Percentiles rank a stretch among this genome's conserved stretches.
Evolutionary conservation across 2,797 vertebrate genomes (phyloP).

Genomic region (Peromyscus eremicus): DNA sequence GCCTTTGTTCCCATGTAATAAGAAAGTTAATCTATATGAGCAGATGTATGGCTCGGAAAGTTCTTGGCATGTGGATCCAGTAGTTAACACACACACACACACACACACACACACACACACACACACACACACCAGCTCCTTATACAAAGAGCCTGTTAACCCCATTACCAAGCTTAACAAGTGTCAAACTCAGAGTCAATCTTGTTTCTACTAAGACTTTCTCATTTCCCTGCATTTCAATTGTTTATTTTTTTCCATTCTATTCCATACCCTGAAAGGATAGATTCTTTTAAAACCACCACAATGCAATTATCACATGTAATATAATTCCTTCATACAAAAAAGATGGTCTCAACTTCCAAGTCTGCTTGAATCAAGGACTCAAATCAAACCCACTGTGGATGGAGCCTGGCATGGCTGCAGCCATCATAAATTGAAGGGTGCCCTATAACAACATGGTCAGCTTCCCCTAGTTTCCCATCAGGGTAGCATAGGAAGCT

Average conservation of each 20-base stretch:
- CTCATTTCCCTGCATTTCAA: background rate
- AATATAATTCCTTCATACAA: conserved; percentile 46
- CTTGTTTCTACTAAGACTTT: background rate
- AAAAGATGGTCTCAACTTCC: conserved; percentile 7
- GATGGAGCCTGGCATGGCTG: background rate
- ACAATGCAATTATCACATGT: background rate
- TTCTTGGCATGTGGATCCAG: background rate
- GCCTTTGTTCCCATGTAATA: background rate
- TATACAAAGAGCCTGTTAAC: background rate
- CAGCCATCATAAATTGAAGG: background rate
- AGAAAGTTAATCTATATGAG: background rate
- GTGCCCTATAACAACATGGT: too few species aligned
- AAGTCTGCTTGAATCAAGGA: conserved; percentile 18
- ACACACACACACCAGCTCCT: background rate
- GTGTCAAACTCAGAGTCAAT: background rate
- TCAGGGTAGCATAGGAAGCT: background rate
- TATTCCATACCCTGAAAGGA: background rate
- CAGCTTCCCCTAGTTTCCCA: background rate
- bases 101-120: background rate
- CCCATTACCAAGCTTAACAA: background rate
- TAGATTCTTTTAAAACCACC: background rate
- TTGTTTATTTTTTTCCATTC: background rate
- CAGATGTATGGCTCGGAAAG: background rate
- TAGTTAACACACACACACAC: background rate
- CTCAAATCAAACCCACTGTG: background rate